Evolutionary conservation across 2,113 vertebrate species (phyloP).

Genomic region (Scatophagus argus): DNA sequence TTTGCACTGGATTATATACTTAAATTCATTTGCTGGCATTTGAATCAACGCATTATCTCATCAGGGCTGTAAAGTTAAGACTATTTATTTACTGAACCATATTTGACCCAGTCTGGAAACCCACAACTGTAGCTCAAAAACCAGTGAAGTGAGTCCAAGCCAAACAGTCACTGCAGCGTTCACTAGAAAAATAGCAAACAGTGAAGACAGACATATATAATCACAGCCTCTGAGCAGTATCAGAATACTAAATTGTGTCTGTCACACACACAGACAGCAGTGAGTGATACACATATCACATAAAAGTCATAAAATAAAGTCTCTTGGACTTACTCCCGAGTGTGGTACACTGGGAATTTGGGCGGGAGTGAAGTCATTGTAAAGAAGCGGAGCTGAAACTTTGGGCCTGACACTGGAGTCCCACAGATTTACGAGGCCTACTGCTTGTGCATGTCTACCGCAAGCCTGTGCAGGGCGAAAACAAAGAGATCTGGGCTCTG

Average conservation of each 20-base stretch:
- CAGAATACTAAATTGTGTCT: constrained; percentile 43
- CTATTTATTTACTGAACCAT: constrained; percentile 76
- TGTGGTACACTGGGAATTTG: constrained; percentile 51
- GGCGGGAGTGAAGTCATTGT: constrained; percentile 76
- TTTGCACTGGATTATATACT: constrained; percentile 52
- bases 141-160: constrained; percentile 72
- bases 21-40: constrained; percentile 46
- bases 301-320: constrained; percentile 39
- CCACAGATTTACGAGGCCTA: constrained; percentile 82
- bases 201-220: constrained; percentile 65
- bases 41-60: constrained; percentile 57
- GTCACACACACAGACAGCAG: constrained; percentile 15
- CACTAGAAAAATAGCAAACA: constrained; percentile 60
- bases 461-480: constrained; percentile 81
- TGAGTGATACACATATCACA: constrained; percentile 49
- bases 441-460: constrained; percentile 75
- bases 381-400: constrained; percentile 71
- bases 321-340: constrained; percentile 32
- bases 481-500: constrained; percentile 77
- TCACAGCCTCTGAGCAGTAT: constrained; percentile 58
- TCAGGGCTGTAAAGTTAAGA: constrained; percentile 37
- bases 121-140: constrained; percentile 67
- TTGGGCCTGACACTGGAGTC: constrained; percentile 73
- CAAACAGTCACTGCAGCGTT: constrained; percentile 63
- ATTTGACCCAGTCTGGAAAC: constrained; percentile 63